Percentiles rank a stretch among this genome's conserved stretches.
Conservation (phyloP, 2,888 invertebrate species). For the Clostera curtula region DNA sequence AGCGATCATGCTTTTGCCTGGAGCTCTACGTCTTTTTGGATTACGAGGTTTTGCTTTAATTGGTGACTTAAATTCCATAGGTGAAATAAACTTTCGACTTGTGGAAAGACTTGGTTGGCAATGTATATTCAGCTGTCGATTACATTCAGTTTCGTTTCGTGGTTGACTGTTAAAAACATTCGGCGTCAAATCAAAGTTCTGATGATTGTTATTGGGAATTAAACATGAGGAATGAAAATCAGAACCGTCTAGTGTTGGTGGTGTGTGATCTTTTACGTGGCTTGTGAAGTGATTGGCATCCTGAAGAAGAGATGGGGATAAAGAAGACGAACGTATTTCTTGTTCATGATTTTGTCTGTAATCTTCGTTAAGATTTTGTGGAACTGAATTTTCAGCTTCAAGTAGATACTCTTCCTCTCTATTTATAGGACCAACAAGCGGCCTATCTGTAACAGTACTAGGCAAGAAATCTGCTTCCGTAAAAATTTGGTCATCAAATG, state of each 20-base stretch:
- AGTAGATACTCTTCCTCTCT: background rate
- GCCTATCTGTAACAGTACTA: slow-evolving; percentile 6
- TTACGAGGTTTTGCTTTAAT: slow-evolving; percentile 4
- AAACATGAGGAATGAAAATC: background rate
- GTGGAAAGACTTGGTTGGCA: slow-evolving; percentile 1
- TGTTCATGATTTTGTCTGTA: background rate
- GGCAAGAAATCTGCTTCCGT: slow-evolving; percentile 23
- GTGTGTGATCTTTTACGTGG: slow-evolving; percentile 1
- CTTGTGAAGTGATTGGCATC: background rate
- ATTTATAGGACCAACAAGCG: background rate
- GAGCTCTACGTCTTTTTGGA: slow-evolving; percentile 1
- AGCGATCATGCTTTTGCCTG: slow-evolving; percentile 3
- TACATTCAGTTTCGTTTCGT: background rate
- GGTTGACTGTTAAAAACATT: background rate
- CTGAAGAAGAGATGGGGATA: background rate
- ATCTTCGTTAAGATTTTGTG: background rate
- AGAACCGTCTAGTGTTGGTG: background rate
- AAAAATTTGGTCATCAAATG: slow-evolving; percentile 28
- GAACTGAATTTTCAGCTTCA: background rate
- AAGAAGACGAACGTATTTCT: background rate
- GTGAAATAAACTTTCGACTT: slow-evolving; percentile 3
- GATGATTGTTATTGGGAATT: background rate
- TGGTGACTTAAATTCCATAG: slow-evolving; percentile 2
- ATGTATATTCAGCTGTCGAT: slow-evolving; percentile 1
- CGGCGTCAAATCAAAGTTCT: background rate